Evolutionary conservation across 1,140 invertebrate species (phyloP).

Genomic region (Plectus sambesii): DNA sequence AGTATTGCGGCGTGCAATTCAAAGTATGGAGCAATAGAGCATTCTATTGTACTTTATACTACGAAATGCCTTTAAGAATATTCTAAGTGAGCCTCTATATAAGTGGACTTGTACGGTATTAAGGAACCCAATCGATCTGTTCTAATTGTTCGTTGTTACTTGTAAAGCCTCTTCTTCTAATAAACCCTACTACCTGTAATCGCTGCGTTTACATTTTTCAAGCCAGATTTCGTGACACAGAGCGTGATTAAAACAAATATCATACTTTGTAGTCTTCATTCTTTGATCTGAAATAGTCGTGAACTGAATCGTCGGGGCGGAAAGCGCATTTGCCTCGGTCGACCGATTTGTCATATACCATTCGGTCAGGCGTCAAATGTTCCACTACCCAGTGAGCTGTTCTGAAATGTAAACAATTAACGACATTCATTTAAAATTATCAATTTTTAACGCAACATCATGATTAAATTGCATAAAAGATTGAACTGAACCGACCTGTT

Average conservation of each 20-base stretch:
- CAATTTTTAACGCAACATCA: too few species aligned
- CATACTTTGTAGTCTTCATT: slow-evolving; percentile 74
- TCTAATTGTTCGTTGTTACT: slow-evolving; percentile 4
- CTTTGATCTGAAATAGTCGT: slow-evolving; percentile 66
- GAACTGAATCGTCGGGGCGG: slow-evolving; percentile 58
- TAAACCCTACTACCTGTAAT: slow-evolving; percentile 24
- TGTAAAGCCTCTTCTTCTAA: neutral
- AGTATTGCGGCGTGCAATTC: too few species aligned
- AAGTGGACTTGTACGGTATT: slow-evolving; percentile 13
- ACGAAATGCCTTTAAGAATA: too few species aligned
- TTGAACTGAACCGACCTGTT: too few species aligned
- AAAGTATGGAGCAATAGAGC: too few species aligned
- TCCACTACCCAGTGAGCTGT: slow-evolving; percentile 94
- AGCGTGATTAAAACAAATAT: slow-evolving; percentile 1
- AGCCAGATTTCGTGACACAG: slow-evolving; percentile 1
- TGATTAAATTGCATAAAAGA: too few species aligned
- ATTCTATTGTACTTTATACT: too few species aligned
- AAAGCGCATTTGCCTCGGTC: slow-evolving; percentile 75
- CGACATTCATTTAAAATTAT: too few species aligned
- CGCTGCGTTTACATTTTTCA: slow-evolving; percentile 5
- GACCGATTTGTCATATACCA: slow-evolving; percentile 60
- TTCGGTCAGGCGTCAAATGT: slow-evolving; percentile 68
- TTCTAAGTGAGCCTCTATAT: too few species aligned
- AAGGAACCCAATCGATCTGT: too few species aligned
- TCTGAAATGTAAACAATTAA: too few species aligned